Conservation (phyloP, 1,140 invertebrate species). For the Vanessa atalanta region DNA sequence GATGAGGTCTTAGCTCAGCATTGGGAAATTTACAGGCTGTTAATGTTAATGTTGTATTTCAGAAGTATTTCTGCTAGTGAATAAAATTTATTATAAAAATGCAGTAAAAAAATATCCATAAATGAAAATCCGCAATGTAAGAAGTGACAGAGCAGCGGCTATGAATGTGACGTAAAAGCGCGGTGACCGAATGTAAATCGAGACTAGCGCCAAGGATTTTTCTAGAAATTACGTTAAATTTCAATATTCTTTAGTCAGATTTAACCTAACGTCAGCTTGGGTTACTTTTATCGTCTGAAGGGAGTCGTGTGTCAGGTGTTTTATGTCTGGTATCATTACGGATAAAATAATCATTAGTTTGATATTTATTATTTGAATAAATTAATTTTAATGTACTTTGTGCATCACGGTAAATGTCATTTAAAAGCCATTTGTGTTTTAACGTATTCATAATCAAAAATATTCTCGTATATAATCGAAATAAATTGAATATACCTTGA, state of each 20-base stretch:
- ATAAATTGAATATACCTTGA: neutral
- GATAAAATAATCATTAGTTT: neutral
- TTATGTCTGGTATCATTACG: neutral
- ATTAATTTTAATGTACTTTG: too few relatives aligned
- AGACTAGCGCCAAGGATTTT: slow-evolving; percentile 37
- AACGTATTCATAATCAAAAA: too few relatives aligned
- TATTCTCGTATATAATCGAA: too few relatives aligned
- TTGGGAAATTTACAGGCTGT: too few relatives aligned
- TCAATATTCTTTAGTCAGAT: slow-evolving; percentile 33
- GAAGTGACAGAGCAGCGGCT: slow-evolving; percentile 22
- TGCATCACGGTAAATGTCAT: too few relatives aligned
- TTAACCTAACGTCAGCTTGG: slow-evolving; percentile 20
- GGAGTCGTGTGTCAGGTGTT: neutral
- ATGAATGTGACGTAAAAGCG: slow-evolving; percentile 37
- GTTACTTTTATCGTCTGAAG: slow-evolving; percentile 8
- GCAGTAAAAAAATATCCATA: slow-evolving; percentile 5
- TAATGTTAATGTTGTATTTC: too few relatives aligned
- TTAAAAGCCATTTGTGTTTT: too few relatives aligned
- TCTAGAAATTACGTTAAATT: slow-evolving; percentile 40
- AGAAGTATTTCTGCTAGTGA: neutral
- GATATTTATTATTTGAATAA: too few relatives aligned
- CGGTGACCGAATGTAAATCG: slow-evolving; percentile 35
- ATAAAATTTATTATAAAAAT: slow-evolving; percentile 3
- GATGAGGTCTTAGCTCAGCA: too few relatives aligned
- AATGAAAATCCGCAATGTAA: slow-evolving; percentile 10